Percentiles rank a stretch among this genome's conserved stretches.
These are phyloP conservation scores for Dromiciops gliroides DNA, from an alignment of 2,113 vertebrate genomes.

Conservation along the genomic window DNA sequence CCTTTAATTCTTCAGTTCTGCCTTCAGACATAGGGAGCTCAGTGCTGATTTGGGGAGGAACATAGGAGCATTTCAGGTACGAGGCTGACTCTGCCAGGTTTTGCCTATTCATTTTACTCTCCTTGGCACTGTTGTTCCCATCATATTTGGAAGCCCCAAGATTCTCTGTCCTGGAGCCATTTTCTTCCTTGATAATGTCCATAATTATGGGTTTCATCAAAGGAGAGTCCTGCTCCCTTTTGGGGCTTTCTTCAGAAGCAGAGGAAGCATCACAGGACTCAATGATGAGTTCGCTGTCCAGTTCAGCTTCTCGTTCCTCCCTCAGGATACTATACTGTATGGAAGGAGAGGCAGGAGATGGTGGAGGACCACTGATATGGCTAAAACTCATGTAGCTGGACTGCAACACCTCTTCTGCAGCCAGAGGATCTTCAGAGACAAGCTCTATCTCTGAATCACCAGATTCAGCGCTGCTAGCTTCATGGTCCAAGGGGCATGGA, in stretches of 20 bases:
- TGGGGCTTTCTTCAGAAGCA: constrained; percentile 97
- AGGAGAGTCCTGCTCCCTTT: constrained; percentile 93
- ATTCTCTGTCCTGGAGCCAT: constrained; percentile 61
- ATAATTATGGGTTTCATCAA: constrained; percentile 85
- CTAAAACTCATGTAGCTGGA: constrained; percentile 89
- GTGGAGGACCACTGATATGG: constrained; percentile 88
- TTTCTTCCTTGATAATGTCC: constrained; percentile 85
- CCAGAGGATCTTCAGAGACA: constrained; percentile 92
- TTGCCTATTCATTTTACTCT: constrained; percentile 85
- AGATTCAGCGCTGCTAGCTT: constrained; percentile 93
- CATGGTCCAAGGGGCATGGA: constrained; percentile 83
- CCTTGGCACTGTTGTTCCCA: constrained; percentile 75
- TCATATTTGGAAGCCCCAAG: constrained; percentile 72
- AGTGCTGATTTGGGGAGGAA: constrained; percentile 77
- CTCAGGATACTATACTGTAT: constrained; percentile 96
- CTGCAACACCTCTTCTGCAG: constrained; percentile 84
- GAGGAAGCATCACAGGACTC: constrained; percentile 91
- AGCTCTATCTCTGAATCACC: constrained; percentile 97
- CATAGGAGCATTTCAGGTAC: constrained; percentile 85
- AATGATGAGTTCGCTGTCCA: constrained; percentile 97
- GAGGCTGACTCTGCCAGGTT: constrained; percentile 83
- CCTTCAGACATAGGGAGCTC: constrained; percentile 76
- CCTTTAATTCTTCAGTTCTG: constrained; percentile 68
- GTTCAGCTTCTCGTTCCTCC: constrained; percentile 97
- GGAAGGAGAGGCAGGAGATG: constrained; percentile 87